Evolutionary conservation across 2,113 vertebrate species (phyloP).

Genomic region (Carettochelys insculpta): DNA sequence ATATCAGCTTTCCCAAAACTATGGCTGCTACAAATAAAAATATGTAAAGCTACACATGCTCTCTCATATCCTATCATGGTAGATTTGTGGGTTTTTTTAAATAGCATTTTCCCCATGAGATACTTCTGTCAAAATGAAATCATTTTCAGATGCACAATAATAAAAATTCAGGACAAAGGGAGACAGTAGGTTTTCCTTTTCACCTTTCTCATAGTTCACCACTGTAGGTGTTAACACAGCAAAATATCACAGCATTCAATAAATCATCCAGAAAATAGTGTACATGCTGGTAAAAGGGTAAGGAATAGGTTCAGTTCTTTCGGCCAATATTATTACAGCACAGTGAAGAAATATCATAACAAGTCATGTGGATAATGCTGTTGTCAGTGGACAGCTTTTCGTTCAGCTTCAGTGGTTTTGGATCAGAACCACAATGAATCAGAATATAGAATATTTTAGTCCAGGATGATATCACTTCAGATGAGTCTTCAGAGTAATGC

Average conservation of each 20-base stretch:
- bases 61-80: not conserved
- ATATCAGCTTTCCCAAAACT: not conserved
- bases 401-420: not conserved
- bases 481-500: not conserved
- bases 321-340: not conserved
- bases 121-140: not conserved
- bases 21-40: not conserved
- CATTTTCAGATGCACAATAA: not conserved
- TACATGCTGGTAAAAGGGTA: not conserved
- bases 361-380: not conserved
- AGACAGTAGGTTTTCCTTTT: not conserved
- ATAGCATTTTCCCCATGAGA: not conserved
- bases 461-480: not conserved
- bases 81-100: not conserved
- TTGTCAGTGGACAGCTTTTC: not conserved
- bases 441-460: not conserved
- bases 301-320: not conserved
- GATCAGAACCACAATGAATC: not conserved
- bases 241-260: not conserved
- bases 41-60: fast-evolving
- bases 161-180: not conserved
- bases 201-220: not conserved
- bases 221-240: not conserved
- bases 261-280: not conserved
- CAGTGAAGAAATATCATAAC: not conserved